phyloP scores from a whole-genome alignment of 2,113 vertebrate species.

The Nicator chloris region DNA sequence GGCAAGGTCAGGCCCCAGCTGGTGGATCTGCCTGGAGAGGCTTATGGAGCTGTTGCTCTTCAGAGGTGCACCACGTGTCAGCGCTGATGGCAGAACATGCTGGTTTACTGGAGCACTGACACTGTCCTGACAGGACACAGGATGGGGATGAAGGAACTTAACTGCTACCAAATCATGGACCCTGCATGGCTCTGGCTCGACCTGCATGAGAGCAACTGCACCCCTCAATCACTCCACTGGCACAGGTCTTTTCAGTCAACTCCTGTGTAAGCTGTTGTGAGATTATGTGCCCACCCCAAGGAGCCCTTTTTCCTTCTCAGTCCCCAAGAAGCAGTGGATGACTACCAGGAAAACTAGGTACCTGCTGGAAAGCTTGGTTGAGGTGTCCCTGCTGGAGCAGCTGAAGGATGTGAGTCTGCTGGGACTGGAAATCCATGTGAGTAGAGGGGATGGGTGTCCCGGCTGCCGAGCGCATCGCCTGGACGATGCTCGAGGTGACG shows the following conservation, averaged over 20 bases:
- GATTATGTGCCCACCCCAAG: background rate
- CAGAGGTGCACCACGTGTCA: background rate
- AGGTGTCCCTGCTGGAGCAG: conserved; percentile 96
- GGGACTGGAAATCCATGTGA: conserved; percentile 93
- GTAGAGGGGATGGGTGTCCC: conserved; percentile 90
- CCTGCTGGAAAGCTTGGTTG: conserved; percentile 99
- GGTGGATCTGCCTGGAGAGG: background rate
- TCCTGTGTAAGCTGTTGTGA: background rate
- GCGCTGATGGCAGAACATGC: rapidly evolving
- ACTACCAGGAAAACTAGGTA: conserved; percentile 17
- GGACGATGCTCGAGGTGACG: conserved; percentile 97
- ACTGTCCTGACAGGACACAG: background rate
- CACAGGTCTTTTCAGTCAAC: background rate
- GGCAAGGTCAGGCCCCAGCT: background rate
- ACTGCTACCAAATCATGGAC: background rate
- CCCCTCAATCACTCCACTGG: background rate
- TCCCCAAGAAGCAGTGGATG: no score
- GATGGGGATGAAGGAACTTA: background rate
- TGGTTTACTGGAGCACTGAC: background rate
- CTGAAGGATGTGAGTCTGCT: conserved; percentile 92
- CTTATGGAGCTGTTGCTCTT: background rate
- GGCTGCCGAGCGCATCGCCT: conserved; percentile 94
- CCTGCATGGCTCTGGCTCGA: background rate
- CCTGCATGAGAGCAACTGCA: background rate
- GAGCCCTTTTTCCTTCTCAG: background rate